These are phyloP conservation scores for Xiphydria camelus DNA, from an alignment of 2,888 invertebrate genomes.

Conservation along the genomic window DNA sequence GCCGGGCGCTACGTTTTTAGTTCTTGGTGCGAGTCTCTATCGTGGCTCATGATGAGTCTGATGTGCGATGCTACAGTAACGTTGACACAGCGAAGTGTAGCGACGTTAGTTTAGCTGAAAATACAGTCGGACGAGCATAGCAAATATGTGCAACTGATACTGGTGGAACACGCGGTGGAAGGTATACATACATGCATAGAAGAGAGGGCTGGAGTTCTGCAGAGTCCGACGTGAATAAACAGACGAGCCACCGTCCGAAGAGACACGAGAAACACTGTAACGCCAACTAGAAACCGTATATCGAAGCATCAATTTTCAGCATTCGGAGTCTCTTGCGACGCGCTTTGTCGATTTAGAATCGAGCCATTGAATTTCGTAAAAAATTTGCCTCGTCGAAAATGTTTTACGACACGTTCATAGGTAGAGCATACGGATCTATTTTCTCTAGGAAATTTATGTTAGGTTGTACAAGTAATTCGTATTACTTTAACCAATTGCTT, in stretches of 20 bases:
- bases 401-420: too few relatives aligned
- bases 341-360: too few relatives aligned
- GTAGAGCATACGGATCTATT: too few relatives aligned
- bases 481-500: too few relatives aligned
- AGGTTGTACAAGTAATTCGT: too few relatives aligned
- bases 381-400: too few relatives aligned
- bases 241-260: conserved; percentile 49
- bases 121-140: conserved; percentile 52
- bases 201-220: conserved; percentile 30
- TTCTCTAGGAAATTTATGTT: too few relatives aligned
- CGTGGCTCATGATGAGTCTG: conserved; percentile 16
- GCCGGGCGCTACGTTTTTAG: too few relatives aligned
- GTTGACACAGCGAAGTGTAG: conserved; percentile 50
- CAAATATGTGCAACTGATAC: conserved; percentile 55
- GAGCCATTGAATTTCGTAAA: too few relatives aligned
- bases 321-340: too few relatives aligned
- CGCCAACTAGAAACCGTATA: conserved; percentile 21
- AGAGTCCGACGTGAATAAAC: conserved; percentile 53
- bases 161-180: conserved; percentile 40
- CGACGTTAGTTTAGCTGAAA: conserved; percentile 54
- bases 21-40: too few relatives aligned
- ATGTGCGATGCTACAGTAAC: conserved; percentile 20
- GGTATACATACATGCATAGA: conserved; percentile 29
- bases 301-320: too few relatives aligned
- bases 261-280: conserved; percentile 45